These are phyloP conservation scores for Sminthurinus aureus DNA, from an alignment of 2,888 invertebrate species.

Conservation along the genomic window DNA sequence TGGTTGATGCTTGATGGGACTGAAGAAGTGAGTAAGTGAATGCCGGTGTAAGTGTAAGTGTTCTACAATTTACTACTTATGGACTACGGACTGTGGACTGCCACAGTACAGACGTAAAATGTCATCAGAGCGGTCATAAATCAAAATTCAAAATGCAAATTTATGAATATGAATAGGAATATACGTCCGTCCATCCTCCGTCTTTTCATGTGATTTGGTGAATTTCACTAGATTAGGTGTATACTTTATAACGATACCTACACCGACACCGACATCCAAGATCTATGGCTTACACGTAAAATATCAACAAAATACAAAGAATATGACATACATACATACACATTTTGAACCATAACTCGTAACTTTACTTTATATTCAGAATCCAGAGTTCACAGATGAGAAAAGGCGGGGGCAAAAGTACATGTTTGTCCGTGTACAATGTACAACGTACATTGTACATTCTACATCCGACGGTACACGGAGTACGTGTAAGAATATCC, in stretches of 20 bases:
- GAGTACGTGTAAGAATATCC: not conserved
- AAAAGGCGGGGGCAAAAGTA: not conserved
- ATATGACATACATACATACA: no score
- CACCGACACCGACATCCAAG: not conserved
- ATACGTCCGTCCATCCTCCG: not conserved
- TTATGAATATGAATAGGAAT: conserved; percentile 53
- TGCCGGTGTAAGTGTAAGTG: conserved; percentile 44
- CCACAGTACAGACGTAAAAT: conserved; percentile 56
- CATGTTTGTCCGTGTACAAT: no score
- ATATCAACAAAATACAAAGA: no score
- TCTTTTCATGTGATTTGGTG: not conserved
- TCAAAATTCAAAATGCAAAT: conserved; percentile 59
- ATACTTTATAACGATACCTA: not conserved
- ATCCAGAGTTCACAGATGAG: not conserved
- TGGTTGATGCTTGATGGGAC: conserved; percentile 16
- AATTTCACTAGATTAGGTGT: not conserved
- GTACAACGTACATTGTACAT: no score
- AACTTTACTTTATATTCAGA: not conserved
- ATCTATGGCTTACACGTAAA: no score
- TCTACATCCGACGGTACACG: not conserved
- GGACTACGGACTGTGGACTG: conserved; percentile 38
- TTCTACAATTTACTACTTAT: conserved; percentile 51
- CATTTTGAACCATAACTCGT: not conserved
- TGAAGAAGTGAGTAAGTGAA: conserved; percentile 32
- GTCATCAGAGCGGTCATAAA: conserved; percentile 60